Conservation (phyloP, 2,797 vertebrate genomes). For the Sebastiscus tertius region DNA sequence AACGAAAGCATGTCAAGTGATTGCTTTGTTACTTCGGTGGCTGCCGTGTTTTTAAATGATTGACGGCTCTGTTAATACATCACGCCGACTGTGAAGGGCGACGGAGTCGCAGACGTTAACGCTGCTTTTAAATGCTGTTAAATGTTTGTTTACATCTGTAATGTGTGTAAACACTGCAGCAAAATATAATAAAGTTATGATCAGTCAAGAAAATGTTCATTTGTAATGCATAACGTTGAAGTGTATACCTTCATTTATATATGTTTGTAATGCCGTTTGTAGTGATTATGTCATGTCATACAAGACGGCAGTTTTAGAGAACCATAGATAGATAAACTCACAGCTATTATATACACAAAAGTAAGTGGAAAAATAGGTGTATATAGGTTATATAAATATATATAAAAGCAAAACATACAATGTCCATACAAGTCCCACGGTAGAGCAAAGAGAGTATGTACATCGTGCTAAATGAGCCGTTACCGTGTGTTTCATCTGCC, state of each 20-base stretch:
- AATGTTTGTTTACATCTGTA: neutral
- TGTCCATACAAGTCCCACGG: neutral
- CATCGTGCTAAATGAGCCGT: too few relatives aligned
- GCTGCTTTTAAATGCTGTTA: neutral
- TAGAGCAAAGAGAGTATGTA: too few relatives aligned
- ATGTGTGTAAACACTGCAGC: neutral
- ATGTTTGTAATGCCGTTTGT: neutral
- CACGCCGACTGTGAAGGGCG: neutral
- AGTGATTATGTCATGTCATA: neutral
- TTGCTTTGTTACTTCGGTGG: slow-evolving; percentile 1
- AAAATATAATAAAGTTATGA: neutral
- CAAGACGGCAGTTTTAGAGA: neutral
- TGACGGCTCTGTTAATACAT: neutral
- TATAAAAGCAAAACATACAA: neutral
- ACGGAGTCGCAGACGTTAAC: neutral
- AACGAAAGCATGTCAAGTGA: slow-evolving; percentile 33
- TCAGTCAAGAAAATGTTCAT: neutral
- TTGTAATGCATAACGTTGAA: neutral
- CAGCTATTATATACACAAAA: neutral
- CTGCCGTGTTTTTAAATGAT: neutral
- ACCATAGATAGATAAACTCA: neutral
- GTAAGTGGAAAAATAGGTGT: too few relatives aligned
- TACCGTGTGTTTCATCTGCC: too few relatives aligned
- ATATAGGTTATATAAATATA: neutral
- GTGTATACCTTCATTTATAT: neutral